Conservation (phyloP, 2,113 vertebrate genomes). For the Mormoops blainvillei region DNA sequence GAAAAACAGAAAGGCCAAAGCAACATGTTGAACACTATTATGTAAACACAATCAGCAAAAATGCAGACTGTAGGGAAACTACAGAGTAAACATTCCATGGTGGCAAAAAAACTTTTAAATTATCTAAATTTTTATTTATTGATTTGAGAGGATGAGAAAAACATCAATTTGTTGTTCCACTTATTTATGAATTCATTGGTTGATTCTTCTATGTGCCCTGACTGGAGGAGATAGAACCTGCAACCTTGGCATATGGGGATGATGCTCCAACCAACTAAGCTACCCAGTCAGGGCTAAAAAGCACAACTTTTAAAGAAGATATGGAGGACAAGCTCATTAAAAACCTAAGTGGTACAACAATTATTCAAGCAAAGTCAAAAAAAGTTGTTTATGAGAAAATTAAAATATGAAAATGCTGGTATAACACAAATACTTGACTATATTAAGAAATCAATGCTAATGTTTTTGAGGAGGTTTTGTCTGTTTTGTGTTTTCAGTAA, state of each 20-base stretch:
- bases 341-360: neutral
- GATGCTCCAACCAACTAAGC: no score
- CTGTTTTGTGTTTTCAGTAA: neutral
- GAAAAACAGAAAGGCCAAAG: conserved; percentile 15
- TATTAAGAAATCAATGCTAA: neutral
- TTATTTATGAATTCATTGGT: no score
- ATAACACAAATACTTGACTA: neutral
- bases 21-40: neutral
- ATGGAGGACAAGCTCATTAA: neutral
- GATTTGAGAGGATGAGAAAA: no score
- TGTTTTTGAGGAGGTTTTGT: neutral
- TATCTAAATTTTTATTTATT: no score
- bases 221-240: no score
- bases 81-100: neutral
- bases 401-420: neutral
- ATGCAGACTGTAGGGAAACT: neutral
- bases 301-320: neutral
- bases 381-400: neutral
- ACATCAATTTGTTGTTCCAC: no score
- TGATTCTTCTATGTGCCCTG: no score
- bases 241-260: no score
- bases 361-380: neutral
- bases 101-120: no score
- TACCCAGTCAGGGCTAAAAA: neutral
- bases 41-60: neutral